Evolutionary conservation across 2,797 vertebrate species (phyloP).

Genomic region (Hippocampus kuda): DNA sequence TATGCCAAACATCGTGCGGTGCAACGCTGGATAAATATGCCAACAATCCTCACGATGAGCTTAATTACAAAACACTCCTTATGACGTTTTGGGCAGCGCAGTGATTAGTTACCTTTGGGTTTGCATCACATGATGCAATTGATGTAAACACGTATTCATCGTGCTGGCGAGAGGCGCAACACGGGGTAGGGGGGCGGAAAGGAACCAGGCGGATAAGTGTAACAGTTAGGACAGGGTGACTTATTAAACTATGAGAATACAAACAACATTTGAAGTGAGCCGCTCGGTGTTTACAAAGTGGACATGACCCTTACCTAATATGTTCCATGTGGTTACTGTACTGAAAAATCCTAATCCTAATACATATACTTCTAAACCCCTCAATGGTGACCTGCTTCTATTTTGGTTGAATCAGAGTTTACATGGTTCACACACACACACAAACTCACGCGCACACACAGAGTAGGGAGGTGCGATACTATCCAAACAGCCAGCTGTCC

Average conservation of each 20-base stretch:
- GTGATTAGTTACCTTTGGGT: too few relatives aligned
- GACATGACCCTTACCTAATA: background rate
- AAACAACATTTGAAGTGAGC: background rate
- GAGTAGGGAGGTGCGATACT: conserved; percentile 45
- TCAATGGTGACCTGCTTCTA: conserved; percentile 5
- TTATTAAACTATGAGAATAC: background rate
- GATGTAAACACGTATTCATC: too few relatives aligned
- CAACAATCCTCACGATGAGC: too few relatives aligned
- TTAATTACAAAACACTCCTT: too few relatives aligned
- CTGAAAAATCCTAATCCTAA: conserved; percentile 1
- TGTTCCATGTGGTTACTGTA: background rate
- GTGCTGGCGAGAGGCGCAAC: too few relatives aligned
- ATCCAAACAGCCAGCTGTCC: conserved; percentile 61
- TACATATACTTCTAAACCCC: background rate
- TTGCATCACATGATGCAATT: too few relatives aligned
- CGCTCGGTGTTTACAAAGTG: background rate
- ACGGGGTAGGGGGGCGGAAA: too few relatives aligned
- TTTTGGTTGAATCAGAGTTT: conserved; percentile 27
- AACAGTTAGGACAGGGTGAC: background rate
- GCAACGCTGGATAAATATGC: too few relatives aligned
- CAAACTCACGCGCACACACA: conserved; percentile 16
- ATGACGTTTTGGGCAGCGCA: too few relatives aligned
- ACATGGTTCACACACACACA: conserved; percentile 17
- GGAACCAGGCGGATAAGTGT: background rate
- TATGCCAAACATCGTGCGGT: too few relatives aligned